These are phyloP conservation scores for Ischnus inquisitorius DNA, from an alignment of 2,888 invertebrate species.

Conservation along the genomic window DNA sequence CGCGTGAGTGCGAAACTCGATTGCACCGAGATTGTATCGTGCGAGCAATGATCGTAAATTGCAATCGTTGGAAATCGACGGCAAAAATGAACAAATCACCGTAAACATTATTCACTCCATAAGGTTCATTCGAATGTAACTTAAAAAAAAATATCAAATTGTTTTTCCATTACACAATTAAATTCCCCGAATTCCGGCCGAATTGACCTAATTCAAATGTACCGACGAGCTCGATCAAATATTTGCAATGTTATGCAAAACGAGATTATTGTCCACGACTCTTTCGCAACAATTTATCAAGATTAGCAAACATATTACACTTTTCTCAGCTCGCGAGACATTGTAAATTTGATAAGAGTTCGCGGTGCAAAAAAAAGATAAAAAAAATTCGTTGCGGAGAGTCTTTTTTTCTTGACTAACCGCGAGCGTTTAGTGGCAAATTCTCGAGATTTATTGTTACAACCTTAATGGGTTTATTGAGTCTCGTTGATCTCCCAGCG, in stretches of 20 bases:
- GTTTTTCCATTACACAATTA: background rate
- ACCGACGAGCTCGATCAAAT: background rate
- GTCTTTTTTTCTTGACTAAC: background rate
- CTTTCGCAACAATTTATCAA: background rate
- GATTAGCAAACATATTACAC: background rate
- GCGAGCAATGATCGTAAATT: background rate
- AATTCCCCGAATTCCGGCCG: background rate
- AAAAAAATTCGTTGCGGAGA: background rate
- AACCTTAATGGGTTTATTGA: conserved; percentile 67
- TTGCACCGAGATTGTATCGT: background rate
- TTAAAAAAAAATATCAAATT: background rate
- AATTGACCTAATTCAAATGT: background rate
- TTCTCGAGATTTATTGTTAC: conserved; percentile 51
- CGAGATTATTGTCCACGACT: background rate
- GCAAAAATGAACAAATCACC: background rate
- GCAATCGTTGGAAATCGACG: conserved; percentile 44
- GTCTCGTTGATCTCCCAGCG: conserved; percentile 63
- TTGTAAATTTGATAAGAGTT: background rate
- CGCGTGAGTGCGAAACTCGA: background rate
- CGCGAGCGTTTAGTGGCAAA: too few species aligned
- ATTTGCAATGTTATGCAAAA: conserved; percentile 2
- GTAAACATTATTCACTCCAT: too few species aligned
- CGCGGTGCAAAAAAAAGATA: background rate
- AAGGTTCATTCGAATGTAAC: too few species aligned
- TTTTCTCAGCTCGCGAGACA: background rate